Evolutionary conservation across 2,797 vertebrate genomes (phyloP), one percentile per base, ranked within the genome.

Genomic region (Argyrosomus regius): DNA sequence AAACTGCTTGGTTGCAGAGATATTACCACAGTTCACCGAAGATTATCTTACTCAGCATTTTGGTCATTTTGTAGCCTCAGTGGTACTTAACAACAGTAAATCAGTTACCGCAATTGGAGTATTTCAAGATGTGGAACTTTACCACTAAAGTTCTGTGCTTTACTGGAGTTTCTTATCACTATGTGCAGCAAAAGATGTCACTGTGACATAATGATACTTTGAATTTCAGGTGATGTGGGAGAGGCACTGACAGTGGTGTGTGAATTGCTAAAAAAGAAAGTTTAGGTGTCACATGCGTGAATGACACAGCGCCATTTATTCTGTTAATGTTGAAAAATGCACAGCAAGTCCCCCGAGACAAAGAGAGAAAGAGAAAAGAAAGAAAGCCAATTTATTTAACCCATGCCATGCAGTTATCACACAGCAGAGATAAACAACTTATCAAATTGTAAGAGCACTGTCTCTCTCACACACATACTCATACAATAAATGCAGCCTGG

Each of bases 381-480:
- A 61, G 4, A 43, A 24, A 61, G 3, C 6, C 41, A 9, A 50
- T 56, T 69, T 48, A 22, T 71, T 63, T 49, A 77, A 80, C 35
- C 43, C 0, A 1, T 84, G 67, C 6, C 8, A 79, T 60, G 3
- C 35, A 58, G 52, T 70, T 50, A 70, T 69, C 60, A 66, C 28
- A 66, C 28, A 58, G 9, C 57, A 48, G 22, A 75, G 54, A 75
- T 73, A 80, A 85, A 86, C 59, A 83, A 31, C 70, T 76, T 24
- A 65, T 84, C 52, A 48, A 75, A 77, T 49, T 78, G 31, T 50
- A 64, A 75, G 67, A 45, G 77, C 41, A 49, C 48, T 68, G 49
- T 43, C 57, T 72, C 59, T 83, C 49, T 60, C 57, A 73, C 26
- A 60, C n/a, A 64, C 56, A 69, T 6, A 5, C 41, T 22, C 1